Base-by-base conservation (phyloP, 2,113 vertebrate genomes). In the Bufo gargarizans region DNA sequence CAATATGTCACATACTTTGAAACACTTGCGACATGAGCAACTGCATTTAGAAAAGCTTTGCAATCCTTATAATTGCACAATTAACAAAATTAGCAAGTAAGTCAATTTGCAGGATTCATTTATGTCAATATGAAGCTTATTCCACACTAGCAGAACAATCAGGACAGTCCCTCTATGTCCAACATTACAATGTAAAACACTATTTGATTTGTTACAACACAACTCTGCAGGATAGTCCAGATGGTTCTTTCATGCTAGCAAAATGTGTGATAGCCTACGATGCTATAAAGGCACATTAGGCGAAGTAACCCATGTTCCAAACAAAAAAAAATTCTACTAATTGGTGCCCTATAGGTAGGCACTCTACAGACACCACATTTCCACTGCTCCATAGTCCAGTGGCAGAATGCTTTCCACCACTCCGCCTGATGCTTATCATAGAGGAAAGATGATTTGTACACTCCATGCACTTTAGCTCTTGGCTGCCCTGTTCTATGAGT, bases 31-130 rank as follows among this genome's bases (percentile, higher is more conserved):
- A 82, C 61, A 65, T 47, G 80, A 67, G 47, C 80, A 65, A 45
- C 45, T 82, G 19, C 56, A 82, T 45, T 82, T 59, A 55, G 45
- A 33, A 17, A 63, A 63, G 43, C 63, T 13, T 6, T 82, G 43
- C 80, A 63, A 59, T 20, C 22, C 45, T 11, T 6, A 65, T 82
- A 67, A 82, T 82, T 82, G 50, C 80, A 82, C 80, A 82, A 82
- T 82, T 82, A 82, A 80, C 78, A 43, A 82, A 82, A 82, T 82
- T 45, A 82, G 80, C 33, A 63, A 61, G 58, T n/a, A 47, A 82
- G 43, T 45, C 19, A 82, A 50, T 50, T 82, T 65, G 45, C 45
- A 13, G 63, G 47, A 82, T 82, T 50, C 50, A 80, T 59, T 22
- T 22, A 7, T 4, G 13, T 50, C 20, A n/a, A 67, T 19, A 82